Base-by-base conservation (phyloP, 2,113 vertebrate species). In the Solea senegalensis region DNA sequence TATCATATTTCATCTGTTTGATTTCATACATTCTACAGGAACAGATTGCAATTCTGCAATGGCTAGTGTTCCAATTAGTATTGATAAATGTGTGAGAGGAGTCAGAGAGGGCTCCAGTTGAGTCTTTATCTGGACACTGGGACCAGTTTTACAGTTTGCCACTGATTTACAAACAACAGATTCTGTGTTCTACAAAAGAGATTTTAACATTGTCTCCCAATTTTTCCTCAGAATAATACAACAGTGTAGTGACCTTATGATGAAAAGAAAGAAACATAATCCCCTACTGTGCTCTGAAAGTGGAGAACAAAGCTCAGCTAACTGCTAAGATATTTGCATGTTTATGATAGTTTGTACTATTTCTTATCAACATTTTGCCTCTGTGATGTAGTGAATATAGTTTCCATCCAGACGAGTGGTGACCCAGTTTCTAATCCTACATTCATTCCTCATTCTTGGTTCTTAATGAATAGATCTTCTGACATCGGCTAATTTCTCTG, bases 351-450 rank as follows among this genome's bases (percentile, higher is more conserved):
- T 70, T 63, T 65, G 21, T 45, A 57, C 11, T 46, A 34, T 52
- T 45, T 44, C 14, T 58, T 41, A 28, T 72, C 1, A 58, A 49
- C 43, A 15, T 6, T 12, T 52, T 46, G 27, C 39, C 10, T 56
- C 28, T 65, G 27, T 62, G 46, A 70, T 56, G 50, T 60, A 51
- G 21, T 69, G 16, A 72, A 53, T 34, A 41, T 54, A 68, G 67
- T 65, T 49, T 78, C 59, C 68, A n/a, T 62, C 71, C 55, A 72
- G 58, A 80, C 58, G 12, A 56, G 14, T 7, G 45, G 11, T 75
- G 85, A 81, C 85, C 88, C 77, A 86, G 53, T 85, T 89, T 81
- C 66, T 58, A 60, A 71, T 76, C 71, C 67, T 65, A 78, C 72
- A 67, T 67, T 54, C 34, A 34, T 4, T 6, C 34, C 34, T 34